A percentile compares a stretch with the other conserved stretches of the same genome.
phyloP scores from a whole-genome alignment of 64 coral and sea anemone species.

The Montipora foliosa region DNA sequence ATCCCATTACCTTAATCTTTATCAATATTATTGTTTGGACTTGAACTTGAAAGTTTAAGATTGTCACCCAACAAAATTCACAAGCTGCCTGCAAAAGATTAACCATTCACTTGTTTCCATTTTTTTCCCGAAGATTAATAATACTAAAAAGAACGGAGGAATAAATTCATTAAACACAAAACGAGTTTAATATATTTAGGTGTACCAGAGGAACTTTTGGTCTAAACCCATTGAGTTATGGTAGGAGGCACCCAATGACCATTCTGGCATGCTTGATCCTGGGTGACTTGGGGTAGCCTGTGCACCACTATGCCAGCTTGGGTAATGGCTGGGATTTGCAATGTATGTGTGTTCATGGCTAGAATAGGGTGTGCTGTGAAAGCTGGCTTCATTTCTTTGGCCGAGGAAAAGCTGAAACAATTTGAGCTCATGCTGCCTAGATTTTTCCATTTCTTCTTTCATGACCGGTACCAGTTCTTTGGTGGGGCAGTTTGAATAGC shows the following conservation, averaged over 20 bases:
- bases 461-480: conserved; percentile 76
- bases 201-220: conserved; percentile 4
- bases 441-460: conserved; percentile 80
- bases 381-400: conserved; percentile 27
- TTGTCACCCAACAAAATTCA: conserved; percentile 29
- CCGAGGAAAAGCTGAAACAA: conserved; percentile 52
- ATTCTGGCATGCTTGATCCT: conserved; percentile 34
- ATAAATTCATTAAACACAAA: conserved; percentile 32
- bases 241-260: conserved; percentile 35
- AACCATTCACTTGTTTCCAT: conserved; percentile 17
- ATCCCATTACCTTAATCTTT: conserved; percentile 23
- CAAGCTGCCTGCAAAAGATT: conserved; percentile 20
- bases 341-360: conserved; percentile 34
- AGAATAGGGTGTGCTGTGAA: conserved; percentile 33
- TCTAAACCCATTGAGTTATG: conserved; percentile 19
- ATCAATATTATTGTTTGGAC: conserved; percentile 19
- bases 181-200: neutral
- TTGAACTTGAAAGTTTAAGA: neutral
- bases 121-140: conserved; percentile 2
- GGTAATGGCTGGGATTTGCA: conserved; percentile 18
- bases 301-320: conserved; percentile 25
- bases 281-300: conserved; percentile 30
- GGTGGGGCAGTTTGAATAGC: conserved; percentile 66
- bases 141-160: conserved; percentile 10
- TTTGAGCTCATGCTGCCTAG: conserved; percentile 52